phyloP scores from a whole-genome alignment of 2,113 vertebrate species.

The Brachionichthys hirsutus region DNA sequence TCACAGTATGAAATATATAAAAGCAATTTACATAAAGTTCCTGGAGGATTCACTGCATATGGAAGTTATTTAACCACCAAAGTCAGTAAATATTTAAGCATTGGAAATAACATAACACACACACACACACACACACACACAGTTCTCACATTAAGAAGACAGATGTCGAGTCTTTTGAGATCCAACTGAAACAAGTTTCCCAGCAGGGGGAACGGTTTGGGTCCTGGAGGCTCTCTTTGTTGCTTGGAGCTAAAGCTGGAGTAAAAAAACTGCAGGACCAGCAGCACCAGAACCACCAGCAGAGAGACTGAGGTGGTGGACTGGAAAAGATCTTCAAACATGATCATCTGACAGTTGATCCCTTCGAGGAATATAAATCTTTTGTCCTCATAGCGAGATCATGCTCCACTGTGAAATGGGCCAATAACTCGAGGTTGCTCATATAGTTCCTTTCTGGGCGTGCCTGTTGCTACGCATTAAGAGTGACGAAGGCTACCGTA shows the following conservation, averaged over 20 bases:
- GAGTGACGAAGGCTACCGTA: too few species aligned
- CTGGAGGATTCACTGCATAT: too few species aligned
- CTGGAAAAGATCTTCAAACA: neutral
- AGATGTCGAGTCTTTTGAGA: conserved; percentile 3
- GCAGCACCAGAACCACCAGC: conserved; percentile 20
- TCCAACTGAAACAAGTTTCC: conserved; percentile 52
- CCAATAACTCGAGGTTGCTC: too few species aligned
- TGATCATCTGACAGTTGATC: too few species aligned
- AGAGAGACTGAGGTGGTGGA: neutral
- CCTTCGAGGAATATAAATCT: too few species aligned
- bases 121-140: neutral
- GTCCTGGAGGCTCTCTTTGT: conserved; percentile 31
- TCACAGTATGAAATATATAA: too few species aligned
- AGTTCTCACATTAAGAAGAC: conserved; percentile 18
- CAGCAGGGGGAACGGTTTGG: conserved; percentile 36
- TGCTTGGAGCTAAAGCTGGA: neutral
- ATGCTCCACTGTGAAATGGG: too few species aligned
- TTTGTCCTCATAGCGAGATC: too few species aligned
- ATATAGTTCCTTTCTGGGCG: too few species aligned
- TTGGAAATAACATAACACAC: too few species aligned
- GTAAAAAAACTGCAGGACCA: neutral
- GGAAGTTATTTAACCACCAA: neutral
- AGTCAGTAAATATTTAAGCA: neutral
- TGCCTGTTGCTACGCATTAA: too few species aligned
- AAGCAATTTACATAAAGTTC: neutral